Evolutionary conservation across 2,113 vertebrate genomes (phyloP), one percentile per base, ranked within the genome.

Genomic region (Scortum barcoo): DNA sequence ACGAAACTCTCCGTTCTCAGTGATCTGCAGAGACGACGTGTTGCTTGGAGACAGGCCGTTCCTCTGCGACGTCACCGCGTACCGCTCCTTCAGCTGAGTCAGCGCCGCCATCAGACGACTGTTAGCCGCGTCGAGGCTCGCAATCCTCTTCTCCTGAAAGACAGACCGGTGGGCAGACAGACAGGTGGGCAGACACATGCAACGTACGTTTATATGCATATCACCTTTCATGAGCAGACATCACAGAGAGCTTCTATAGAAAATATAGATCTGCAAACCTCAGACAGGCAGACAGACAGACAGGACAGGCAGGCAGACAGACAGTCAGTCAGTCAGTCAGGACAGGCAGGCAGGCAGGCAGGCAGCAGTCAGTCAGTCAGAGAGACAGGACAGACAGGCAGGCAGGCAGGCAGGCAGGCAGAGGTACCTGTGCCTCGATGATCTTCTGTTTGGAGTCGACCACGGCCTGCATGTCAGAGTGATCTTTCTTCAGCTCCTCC

Each of bases 371-470:
- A n/a, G n/a, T n/a, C n/a, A n/a, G n/a, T n/a, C n/a, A n/a, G n/a
- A n/a, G n/a, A 40, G 24, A 22, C 16, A 57, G 33, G 33, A 7
- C 8, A 73, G 24, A 58, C 4, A 40, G 22, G 24, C 13, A 76
- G 9, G 2, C 6, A 58, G 42, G 26, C 38, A 73, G 62, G 20
- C 9, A 76, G 26, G 28, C 3, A 70, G 14, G 24, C 51, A 60
- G 26, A 89, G 56, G 8, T 74, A 99, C 98, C 98, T 99, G 98
- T 53, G 98, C 97, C 89, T 99, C 98, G 0, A 99, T 99, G 89
- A 99, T 99, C 95, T 99, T 99, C 95, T 99, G 98, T 70, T 99
- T 99, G 83, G 97, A 99, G 88, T 99, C 98, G 1, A 99, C 97
- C 0, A 98, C 97, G 1, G 97, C 97, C 82, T 99, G 98, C 98